phyloP scores from a whole-genome alignment of 2,888 invertebrate genomes.

The Scelioninae gen. 2 region DNA sequence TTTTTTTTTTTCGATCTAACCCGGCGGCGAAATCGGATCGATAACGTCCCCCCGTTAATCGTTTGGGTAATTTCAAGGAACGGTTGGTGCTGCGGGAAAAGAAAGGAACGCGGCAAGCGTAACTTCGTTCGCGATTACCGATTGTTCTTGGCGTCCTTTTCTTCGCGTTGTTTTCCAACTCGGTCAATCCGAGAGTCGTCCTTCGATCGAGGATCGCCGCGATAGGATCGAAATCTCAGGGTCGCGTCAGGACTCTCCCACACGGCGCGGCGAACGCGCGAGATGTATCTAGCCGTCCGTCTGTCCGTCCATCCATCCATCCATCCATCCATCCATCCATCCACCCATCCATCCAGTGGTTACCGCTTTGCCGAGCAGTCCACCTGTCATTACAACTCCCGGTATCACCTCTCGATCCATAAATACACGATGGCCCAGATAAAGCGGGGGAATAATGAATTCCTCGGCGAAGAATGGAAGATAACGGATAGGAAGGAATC shows the following conservation, averaged over 20 bases:
- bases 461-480: conserved; percentile 42
- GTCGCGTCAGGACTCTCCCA: conserved; percentile 64
- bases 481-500: conserved; percentile 58
- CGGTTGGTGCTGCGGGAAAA: conserved; percentile 26
- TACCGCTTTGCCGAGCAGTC: conserved; percentile 50
- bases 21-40: too few species aligned
- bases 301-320: conserved; percentile 59
- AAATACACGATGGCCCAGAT: conserved; percentile 58
- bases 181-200: conserved; percentile 72
- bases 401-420: conserved; percentile 57
- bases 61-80: conserved; percentile 26
- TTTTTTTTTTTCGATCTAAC: too few species aligned
- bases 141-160: conserved; percentile 64
- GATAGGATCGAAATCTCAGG: conserved; percentile 72
- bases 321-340: conserved; percentile 50
- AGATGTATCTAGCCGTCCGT: conserved; percentile 60
- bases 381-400: conserved; percentile 56
- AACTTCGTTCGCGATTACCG: conserved; percentile 42
- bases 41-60: too few species aligned
- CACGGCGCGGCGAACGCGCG: conserved; percentile 52
- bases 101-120: conserved; percentile 31
- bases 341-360: conserved; percentile 58
- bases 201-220: conserved; percentile 71
- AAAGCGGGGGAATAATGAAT: conserved; percentile 52
- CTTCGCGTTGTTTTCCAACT: conserved; percentile 70